phyloP scores from a whole-genome alignment of 2,888 invertebrate genomes.

The Monopis laevigella region DNA sequence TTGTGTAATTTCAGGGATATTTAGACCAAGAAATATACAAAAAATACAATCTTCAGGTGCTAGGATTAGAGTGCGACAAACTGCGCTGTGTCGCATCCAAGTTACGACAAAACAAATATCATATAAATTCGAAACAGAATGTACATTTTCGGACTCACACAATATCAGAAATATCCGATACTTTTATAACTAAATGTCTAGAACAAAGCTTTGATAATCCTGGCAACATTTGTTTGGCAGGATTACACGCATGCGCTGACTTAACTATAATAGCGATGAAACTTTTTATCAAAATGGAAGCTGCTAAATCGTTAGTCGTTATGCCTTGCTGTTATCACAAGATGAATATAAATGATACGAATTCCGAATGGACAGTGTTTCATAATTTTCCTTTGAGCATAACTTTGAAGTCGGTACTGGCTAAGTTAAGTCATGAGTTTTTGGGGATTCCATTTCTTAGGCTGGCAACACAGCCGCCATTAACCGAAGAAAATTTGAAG shows the following conservation, averaged over 20 bases:
- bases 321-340: constrained; percentile 87
- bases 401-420: constrained; percentile 43
- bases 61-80: constrained; percentile 74
- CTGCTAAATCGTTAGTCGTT: constrained; percentile 67
- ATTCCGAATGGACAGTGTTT: constrained; percentile 36
- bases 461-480: constrained; percentile 75
- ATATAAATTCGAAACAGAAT: constrained; percentile 51
- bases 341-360: constrained; percentile 33
- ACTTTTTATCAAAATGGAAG: constrained; percentile 68
- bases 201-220: constrained; percentile 38
- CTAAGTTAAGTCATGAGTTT: constrained; percentile 38
- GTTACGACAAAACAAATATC: constrained; percentile 62
- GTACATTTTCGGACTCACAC: constrained; percentile 70
- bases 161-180: constrained; percentile 58
- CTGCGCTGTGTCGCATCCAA: constrained; percentile 66
- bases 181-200: constrained; percentile 44
- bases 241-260: constrained; percentile 83
- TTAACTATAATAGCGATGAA: constrained; percentile 73
- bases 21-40: constrained; percentile 72
- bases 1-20: constrained; percentile 76
- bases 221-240: constrained; percentile 49
- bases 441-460: constrained; percentile 74
- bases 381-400: constrained; percentile 74
- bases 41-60: constrained; percentile 65
- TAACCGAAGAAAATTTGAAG: constrained; percentile 57